Conservation (phyloP, 2,888 invertebrate species). For the Ctenicera cuprea region DNA sequence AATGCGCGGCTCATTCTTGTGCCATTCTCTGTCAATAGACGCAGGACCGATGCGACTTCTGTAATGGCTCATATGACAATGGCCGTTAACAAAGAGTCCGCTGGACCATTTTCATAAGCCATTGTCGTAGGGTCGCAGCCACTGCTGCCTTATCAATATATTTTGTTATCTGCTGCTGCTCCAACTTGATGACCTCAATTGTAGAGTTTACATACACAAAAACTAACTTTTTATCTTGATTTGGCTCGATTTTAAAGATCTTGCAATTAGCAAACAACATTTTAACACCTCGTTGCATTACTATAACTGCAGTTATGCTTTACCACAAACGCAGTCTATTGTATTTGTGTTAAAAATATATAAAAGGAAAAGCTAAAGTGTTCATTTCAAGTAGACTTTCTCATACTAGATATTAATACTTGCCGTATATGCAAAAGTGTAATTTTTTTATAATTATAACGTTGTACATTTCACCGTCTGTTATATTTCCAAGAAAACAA, state of each 20-base stretch:
- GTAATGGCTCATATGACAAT: conserved; percentile 71
- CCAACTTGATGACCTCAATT: conserved; percentile 42
- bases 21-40: conserved; percentile 67
- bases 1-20: conserved; percentile 68
- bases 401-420: too few relatives aligned
- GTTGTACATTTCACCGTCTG: too few relatives aligned
- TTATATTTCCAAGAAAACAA: too few relatives aligned
- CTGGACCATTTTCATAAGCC: conserved; percentile 71
- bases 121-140: conserved; percentile 69
- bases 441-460: too few relatives aligned
- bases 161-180: conserved; percentile 61
- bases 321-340: too few relatives aligned
- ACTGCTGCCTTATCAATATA: conserved; percentile 66
- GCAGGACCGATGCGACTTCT: conserved; percentile 65
- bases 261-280: conserved; percentile 1
- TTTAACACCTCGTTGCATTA: too few relatives aligned
- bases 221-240: conserved; percentile 20
- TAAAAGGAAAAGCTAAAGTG: too few relatives aligned
- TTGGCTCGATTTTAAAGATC: not conserved
- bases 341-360: too few relatives aligned
- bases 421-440: too few relatives aligned
- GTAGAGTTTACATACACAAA: conserved; percentile 38
- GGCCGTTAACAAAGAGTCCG: conserved; percentile 70
- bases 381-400: too few relatives aligned
- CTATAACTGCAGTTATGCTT: too few relatives aligned